These are phyloP conservation scores for Probosciger aterrimus DNA, from an alignment of 2,113 vertebrate species.

Conservation along the genomic window DNA sequence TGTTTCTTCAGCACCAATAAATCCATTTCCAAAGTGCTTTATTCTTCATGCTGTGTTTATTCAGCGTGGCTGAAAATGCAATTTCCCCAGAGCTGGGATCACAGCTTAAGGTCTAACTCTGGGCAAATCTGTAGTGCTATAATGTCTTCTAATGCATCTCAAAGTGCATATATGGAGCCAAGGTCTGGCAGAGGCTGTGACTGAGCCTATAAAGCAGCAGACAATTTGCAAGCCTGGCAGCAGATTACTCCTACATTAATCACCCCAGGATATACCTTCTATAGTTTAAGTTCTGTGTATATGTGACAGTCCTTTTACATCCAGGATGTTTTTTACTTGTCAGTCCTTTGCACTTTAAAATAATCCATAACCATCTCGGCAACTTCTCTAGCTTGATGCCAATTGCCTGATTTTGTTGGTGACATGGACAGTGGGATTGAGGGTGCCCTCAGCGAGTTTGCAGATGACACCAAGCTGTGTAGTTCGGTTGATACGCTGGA, in stretches of 20 bases:
- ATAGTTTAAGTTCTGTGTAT: background rate
- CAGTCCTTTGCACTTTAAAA: slow-evolving; percentile 3
- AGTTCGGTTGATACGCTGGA: background rate
- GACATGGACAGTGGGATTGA: background rate
- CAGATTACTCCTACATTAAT: background rate
- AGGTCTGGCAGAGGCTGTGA: background rate
- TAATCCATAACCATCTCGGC: background rate
- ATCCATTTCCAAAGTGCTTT: background rate
- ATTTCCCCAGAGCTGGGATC: background rate
- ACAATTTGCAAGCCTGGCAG: background rate
- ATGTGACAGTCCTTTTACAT: background rate
- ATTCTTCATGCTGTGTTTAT: background rate
- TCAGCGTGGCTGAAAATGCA: background rate
- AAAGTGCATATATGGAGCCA: background rate
- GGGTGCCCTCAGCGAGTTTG: background rate
- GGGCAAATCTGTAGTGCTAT: background rate
- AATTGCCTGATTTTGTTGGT: background rate
- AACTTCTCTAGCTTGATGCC: background rate
- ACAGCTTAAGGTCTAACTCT: background rate
- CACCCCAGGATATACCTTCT: background rate
- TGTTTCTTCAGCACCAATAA: background rate
- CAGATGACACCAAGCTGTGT: background rate
- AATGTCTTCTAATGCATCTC: background rate
- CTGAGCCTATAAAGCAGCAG: background rate
- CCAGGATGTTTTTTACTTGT: background rate